These are phyloP conservation scores for Drosophila dives DNA, from an alignment of 2,888 invertebrate species.

Conservation along the genomic window DNA sequence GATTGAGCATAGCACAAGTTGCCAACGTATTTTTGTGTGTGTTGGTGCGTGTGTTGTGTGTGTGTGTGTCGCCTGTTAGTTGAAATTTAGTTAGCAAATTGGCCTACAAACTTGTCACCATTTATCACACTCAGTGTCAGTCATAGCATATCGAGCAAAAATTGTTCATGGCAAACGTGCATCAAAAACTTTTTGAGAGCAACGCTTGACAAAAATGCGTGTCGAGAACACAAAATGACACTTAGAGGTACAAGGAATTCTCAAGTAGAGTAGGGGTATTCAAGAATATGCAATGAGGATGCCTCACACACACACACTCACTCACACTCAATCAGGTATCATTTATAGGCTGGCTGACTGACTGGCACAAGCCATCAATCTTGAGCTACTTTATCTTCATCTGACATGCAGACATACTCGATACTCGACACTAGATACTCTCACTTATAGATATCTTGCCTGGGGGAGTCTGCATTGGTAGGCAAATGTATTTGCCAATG, in stretches of 20 bases:
- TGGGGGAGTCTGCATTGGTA: constrained; percentile 31
- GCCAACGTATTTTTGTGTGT: not conserved
- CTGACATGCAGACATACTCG: constrained; percentile 68
- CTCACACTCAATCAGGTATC: constrained; percentile 75
- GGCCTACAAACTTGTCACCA: constrained; percentile 81
- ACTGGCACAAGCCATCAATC: constrained; percentile 73
- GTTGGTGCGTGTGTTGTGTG: constrained; percentile 1
- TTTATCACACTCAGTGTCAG: constrained; percentile 81
- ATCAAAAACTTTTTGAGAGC: constrained; percentile 62
- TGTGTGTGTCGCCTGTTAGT: constrained; percentile 59
- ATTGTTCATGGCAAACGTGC: constrained; percentile 42
- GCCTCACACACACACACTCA: constrained; percentile 50
- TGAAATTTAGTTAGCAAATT: constrained; percentile 74
- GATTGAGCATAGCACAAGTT: constrained; percentile 45
- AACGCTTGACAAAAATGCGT: constrained; percentile 71
- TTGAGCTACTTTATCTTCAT: constrained; percentile 67
- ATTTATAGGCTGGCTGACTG: constrained; percentile 42
- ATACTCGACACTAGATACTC: constrained; percentile 27
- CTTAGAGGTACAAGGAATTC: constrained; percentile 68
- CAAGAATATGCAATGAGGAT: constrained; percentile 43
- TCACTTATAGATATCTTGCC: constrained; percentile 44
- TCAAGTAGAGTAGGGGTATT: constrained; percentile 7
- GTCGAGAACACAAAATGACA: constrained; percentile 80
- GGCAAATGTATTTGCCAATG: constrained; percentile 72
- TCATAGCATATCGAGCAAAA: constrained; percentile 43